Evolutionary conservation across 2,113 vertebrate species (phyloP).

Genomic region (Callipepla californica): DNA sequence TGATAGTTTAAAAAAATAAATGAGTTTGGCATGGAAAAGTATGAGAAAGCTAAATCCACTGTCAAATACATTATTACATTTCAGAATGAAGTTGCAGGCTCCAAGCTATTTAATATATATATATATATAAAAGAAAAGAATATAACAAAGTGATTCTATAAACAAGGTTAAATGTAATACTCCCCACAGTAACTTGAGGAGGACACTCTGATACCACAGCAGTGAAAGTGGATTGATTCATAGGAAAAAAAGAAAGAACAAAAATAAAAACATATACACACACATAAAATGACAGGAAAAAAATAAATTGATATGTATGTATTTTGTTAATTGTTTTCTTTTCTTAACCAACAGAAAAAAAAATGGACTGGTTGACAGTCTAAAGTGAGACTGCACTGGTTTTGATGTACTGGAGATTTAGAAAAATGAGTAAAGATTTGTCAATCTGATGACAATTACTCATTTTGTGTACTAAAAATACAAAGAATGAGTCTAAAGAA

Average conservation of each 20-base stretch:
- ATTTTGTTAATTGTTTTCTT: not conserved
- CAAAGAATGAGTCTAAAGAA: not conserved
- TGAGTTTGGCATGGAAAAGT: not conserved
- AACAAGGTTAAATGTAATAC: not conserved
- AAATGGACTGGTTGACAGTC: not conserved
- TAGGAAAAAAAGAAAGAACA: not conserved
- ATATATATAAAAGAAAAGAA: not conserved
- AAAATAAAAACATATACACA: too few relatives aligned
- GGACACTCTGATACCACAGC: not conserved
- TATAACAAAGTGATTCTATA: not conserved
- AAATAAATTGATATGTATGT: not conserved
- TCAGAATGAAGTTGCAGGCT: slow-evolving; percentile 2
- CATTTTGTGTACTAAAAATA: not conserved
- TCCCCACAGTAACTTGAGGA: not conserved
- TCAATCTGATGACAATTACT: not conserved
- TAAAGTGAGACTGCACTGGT: not conserved
- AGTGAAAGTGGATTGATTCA: not conserved
- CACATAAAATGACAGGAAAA: too few relatives aligned
- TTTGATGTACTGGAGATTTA: not conserved
- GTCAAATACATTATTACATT: slow-evolving; percentile 1
- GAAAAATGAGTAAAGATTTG: not conserved
- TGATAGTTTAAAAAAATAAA: not conserved
- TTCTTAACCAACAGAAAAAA: not conserved
- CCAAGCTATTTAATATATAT: not conserved
- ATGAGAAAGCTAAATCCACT: slow-evolving; percentile 7